Percentiles rank a stretch among this genome's conserved stretches.
These are phyloP conservation scores for Megaustenia siamemsis DNA, from an alignment of 2,888 invertebrate genomes.

Conservation along the genomic window DNA sequence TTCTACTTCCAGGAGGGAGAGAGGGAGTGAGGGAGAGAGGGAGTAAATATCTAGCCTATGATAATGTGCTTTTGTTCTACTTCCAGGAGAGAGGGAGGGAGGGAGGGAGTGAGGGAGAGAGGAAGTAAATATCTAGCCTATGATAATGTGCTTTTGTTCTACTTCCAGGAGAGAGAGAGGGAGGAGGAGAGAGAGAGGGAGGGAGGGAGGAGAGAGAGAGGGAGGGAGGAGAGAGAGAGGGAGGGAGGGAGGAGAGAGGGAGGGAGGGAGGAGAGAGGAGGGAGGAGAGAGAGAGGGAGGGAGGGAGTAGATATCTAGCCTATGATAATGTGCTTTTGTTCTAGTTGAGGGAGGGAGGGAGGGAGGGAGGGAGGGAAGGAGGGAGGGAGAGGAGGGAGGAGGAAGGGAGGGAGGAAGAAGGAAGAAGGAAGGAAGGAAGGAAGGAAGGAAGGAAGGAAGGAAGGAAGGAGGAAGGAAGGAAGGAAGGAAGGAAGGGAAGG, in stretches of 20 bases:
- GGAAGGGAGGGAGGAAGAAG: constrained; percentile 38
- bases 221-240: constrained; percentile 30
- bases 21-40: too few relatives aligned
- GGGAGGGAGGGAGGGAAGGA: constrained; percentile 35
- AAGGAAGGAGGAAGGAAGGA: constrained; percentile 40
- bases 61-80: too few relatives aligned
- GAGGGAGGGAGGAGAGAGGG: constrained; percentile 13
- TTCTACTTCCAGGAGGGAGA: too few relatives aligned
- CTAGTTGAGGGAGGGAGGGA: constrained; percentile 21
- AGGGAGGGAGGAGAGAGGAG: constrained; percentile 5
- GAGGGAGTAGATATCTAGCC: too few relatives aligned
- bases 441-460: not conserved
- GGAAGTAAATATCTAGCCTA: too few relatives aligned
- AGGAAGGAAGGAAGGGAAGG: constrained; percentile 20
- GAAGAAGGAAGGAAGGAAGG: constrained; percentile 44
- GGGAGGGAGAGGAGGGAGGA: constrained; percentile 37
- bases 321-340: too few relatives aligned
- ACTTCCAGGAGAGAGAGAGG: constrained; percentile 33
- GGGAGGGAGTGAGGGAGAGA: too few relatives aligned
- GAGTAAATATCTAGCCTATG: too few relatives aligned
- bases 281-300: not conserved
- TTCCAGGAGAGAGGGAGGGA: too few relatives aligned
- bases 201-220: constrained; percentile 28
- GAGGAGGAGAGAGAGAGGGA: constrained; percentile 42
- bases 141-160: too few relatives aligned